Conservation (phyloP, 2,113 vertebrate species). For the Potamarius usumacintae region DNA sequence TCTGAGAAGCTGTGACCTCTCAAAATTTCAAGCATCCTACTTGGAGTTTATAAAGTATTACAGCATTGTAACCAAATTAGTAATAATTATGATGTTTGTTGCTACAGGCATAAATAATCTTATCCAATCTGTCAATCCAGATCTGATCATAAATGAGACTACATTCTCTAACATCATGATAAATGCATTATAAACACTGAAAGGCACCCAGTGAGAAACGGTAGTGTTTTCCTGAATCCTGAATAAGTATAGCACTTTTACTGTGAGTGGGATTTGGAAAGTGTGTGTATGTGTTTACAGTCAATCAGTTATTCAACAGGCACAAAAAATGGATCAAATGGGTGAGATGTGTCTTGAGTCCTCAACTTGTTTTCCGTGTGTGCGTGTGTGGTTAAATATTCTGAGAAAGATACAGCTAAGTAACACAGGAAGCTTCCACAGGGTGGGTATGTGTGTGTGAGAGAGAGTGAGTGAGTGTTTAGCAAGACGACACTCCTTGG, state of each 20-base stretch:
- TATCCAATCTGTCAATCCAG: background rate
- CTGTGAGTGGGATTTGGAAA: background rate
- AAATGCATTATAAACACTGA: background rate
- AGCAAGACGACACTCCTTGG: background rate
- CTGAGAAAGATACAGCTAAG: conserved; percentile 44
- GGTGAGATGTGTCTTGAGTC: background rate
- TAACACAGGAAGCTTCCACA: conserved; percentile 47
- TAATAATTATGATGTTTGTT: background rate
- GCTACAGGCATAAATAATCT: background rate
- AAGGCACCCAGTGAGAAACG: background rate
- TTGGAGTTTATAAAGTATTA: background rate
- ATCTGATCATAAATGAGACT: background rate
- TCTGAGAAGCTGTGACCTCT: too few relatives aligned
- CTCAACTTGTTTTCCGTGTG: background rate
- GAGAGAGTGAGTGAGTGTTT: background rate
- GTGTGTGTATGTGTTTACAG: too few relatives aligned
- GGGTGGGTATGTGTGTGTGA: background rate
- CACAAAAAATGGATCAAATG: background rate
- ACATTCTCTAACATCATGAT: background rate
- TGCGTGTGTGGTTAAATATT: conserved; percentile 44
- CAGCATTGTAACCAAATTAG: background rate
- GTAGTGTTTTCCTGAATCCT: background rate
- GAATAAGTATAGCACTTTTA: background rate
- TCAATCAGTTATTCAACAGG: background rate
- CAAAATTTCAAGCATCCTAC: background rate